phyloP scores from a whole-genome alignment of 2,888 invertebrate genomes.

The Leuctra nigra region DNA sequence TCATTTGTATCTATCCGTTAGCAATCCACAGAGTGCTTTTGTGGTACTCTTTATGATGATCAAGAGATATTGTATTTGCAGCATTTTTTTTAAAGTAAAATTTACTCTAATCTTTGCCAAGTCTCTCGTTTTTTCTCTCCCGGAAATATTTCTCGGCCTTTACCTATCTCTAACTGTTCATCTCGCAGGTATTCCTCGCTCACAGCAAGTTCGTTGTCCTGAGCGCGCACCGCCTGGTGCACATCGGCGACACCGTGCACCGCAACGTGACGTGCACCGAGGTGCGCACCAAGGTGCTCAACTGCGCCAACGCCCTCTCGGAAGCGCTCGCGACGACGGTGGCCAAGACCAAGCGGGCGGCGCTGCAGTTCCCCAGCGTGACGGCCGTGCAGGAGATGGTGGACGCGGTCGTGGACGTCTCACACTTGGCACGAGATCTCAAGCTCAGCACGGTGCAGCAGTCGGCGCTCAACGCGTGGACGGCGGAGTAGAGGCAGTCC shows the following conservation, averaged over 20 bases:
- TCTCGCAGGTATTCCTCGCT: conserved; percentile 61
- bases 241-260: conserved; percentile 90
- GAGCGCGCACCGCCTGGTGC: conserved; percentile 87
- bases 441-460: conserved; percentile 40
- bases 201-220: conserved; percentile 92
- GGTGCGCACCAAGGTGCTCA: conserved; percentile 62
- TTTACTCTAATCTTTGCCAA: too few relatives aligned
- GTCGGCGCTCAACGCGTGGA: not conserved
- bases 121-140: too few relatives aligned
- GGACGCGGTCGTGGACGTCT: conserved; percentile 79
- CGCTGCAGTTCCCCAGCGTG: conserved; percentile 86
- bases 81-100: too few relatives aligned
- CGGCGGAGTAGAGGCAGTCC: not conserved
- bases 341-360: conserved; percentile 82
- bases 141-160: too few relatives aligned
- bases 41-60: too few relatives aligned
- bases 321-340: conserved; percentile 79
- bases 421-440: conserved; percentile 73
- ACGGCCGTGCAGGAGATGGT: conserved; percentile 91
- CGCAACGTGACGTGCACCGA: conserved; percentile 72
- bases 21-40: too few relatives aligned
- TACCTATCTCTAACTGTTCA: too few relatives aligned
- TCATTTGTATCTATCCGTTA: too few relatives aligned
- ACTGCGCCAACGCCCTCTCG: conserved; percentile 72
- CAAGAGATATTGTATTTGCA: too few relatives aligned